Base-by-base conservation (phyloP, 2,797 vertebrate species). In the Podarcis siculus region DNA sequence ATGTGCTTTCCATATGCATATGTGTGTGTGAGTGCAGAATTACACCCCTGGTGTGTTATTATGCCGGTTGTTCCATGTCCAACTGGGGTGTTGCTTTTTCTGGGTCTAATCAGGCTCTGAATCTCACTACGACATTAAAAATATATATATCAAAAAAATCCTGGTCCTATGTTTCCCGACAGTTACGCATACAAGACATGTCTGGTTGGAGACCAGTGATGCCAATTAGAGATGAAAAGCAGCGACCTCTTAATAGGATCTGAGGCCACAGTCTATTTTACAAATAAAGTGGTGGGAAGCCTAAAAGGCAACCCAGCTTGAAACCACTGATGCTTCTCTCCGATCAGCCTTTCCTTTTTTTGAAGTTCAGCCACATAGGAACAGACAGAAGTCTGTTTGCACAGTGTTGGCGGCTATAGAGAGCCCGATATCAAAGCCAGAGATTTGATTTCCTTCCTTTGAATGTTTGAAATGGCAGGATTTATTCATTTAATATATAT, bases 171-270 rank as follows among this genome's bases (percentile, higher is more conserved):
- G 37, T 13, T 39, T 89, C 58, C 71, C 3, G 0, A 9, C 58
- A 9, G 71, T 39, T 25, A 32, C 17, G 67, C 21, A 17, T 3
- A 37, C 32, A 8, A 8, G 35, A 25, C 21, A 21, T 61, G 5
- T 67, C 71, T 85, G 72, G 61, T 39, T 58, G 37, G 35, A 73
- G 45, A 32, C 83, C 64, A 27, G 35, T 1, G 19, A 10, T 27
- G 61, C 83, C 79, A 82, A 45, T 42, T 58, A 82, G 79, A 39
- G 73, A 83, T 37, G 72, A 69, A 76, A 69, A 82, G 35, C 30
- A 12, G 30, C 4, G 6, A 32, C 39, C 3, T 4, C 19, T 27
- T 8, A 42, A 39, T 39, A 25, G 79, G n/a, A 45, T 61, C 27
- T 39, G 39, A n/a, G 21, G 58, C 5, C 30, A 7, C 23, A 13